A percentile compares a stretch with the other conserved stretches of the same genome.
Conservation (phyloP, 2,888 invertebrate genomes). For the Ophion ventricosus region DNA sequence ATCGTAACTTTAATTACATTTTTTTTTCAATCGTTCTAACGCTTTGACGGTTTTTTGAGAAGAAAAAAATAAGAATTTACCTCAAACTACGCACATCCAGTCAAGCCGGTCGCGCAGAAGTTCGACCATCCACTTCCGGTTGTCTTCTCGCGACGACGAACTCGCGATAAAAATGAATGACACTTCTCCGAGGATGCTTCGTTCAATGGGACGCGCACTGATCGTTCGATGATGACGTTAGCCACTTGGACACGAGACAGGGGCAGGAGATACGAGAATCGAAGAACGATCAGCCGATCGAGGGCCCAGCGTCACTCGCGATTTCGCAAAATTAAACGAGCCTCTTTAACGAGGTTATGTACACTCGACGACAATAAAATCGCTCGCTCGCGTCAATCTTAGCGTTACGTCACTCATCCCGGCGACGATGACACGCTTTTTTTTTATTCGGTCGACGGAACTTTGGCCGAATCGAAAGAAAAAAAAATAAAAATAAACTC, state of each 20-base stretch:
- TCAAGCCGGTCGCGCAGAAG: background rate
- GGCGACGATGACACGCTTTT: background rate
- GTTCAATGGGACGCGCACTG: background rate
- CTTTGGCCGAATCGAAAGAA: background rate
- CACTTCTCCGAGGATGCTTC: background rate
- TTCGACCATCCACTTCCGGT: background rate
- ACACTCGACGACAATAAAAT: conserved; percentile 16
- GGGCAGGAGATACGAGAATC: conserved; percentile 16
- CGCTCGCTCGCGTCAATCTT: background rate
- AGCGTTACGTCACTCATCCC: background rate
- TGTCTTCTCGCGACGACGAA: background rate
- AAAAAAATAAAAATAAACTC: no score
- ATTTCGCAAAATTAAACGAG: conserved; percentile 13
- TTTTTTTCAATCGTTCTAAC: no score
- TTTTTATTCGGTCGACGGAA: background rate
- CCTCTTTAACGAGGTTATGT: conserved; percentile 40
- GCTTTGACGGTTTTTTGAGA: background rate
- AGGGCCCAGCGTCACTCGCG: background rate
- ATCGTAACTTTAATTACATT: no score
- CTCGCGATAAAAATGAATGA: background rate
- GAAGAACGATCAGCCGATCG: conserved; percentile 10
- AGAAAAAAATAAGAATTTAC: conserved; percentile 22
- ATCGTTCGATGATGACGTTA: background rate
- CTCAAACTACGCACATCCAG: conserved; percentile 45
- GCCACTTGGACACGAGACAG: no score